These are phyloP conservation scores for Phycodurus eques DNA, from an alignment of 2,113 vertebrate species.

Conservation along the genomic window DNA sequence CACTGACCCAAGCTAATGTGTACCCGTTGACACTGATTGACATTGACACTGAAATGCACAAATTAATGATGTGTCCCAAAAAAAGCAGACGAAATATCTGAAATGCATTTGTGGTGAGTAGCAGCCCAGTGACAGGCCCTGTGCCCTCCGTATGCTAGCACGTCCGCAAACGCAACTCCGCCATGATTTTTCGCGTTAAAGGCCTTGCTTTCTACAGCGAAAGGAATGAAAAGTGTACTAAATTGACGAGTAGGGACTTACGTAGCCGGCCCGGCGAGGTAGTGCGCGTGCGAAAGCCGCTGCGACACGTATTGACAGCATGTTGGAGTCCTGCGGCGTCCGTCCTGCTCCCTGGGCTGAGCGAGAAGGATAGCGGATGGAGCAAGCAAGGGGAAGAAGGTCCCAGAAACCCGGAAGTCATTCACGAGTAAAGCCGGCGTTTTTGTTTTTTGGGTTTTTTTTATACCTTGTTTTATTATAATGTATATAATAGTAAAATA, in stretches of 20 bases:
- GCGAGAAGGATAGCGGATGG: conserved; percentile 58
- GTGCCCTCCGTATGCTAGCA: conserved; percentile 40
- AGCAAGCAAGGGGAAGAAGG: conserved; percentile 17
- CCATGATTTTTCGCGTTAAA: not conserved
- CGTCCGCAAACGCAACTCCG: conserved; percentile 17
- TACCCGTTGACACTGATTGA: not conserved
- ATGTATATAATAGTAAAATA: not conserved
- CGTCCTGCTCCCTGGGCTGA: conserved; percentile 43
- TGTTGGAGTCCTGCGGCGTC: conserved; percentile 35
- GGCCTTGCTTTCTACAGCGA: accelerated
- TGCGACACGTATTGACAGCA: conserved; percentile 86
- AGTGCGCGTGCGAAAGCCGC: conserved; percentile 80
- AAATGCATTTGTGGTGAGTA: not conserved
- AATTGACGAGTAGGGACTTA: conserved; percentile 59
- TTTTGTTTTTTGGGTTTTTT: not conserved
- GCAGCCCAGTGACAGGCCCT: conserved; percentile 35
- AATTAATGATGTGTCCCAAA: not conserved
- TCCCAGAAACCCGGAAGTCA: conserved; percentile 57
- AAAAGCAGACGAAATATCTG: not conserved
- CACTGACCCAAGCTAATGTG: not conserved
- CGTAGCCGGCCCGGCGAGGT: conserved; percentile 81
- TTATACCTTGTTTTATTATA: not conserved
- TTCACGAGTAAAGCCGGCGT: conserved; percentile 2
- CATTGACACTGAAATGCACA: not conserved
- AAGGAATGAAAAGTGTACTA: accelerated